Conservation (phyloP, 2,797 vertebrate species). For the Rhabdophis nuchalis region DNA sequence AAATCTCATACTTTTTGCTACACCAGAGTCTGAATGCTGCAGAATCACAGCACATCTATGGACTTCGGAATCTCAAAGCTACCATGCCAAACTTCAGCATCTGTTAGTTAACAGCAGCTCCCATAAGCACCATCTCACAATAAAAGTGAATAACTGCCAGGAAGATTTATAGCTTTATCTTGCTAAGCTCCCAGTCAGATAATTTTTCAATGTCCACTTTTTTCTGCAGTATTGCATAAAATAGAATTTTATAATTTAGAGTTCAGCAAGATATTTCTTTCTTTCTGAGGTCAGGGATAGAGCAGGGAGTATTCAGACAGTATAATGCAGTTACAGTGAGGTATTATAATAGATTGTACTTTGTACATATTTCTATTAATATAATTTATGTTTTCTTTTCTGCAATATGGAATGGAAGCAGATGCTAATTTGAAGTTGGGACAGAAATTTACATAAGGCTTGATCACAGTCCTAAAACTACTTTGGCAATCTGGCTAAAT, state of each 20-base stretch:
- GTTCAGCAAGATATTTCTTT: conserved; percentile 19
- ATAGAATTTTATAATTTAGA: conserved; percentile 52
- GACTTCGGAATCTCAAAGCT: background rate
- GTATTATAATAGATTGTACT: fast-evolving
- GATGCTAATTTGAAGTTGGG: background rate
- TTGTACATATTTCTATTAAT: background rate
- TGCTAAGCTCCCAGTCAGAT: conserved; percentile 55
- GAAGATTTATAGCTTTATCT: conserved; percentile 71
- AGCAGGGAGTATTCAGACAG: background rate
- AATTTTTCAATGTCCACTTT: conserved; percentile 66
- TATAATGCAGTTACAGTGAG: background rate
- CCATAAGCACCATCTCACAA: conserved; percentile 54
- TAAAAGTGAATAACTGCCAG: conserved; percentile 67
- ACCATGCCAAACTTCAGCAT: background rate
- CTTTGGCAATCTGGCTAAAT: background rate
- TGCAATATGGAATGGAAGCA: background rate
- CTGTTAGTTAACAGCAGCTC: conserved; percentile 42
- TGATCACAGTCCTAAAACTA: background rate
- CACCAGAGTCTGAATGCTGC: background rate
- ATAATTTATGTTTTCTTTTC: background rate
- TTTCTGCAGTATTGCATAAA: conserved; percentile 35
- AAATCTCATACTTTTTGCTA: background rate
- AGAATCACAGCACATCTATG: background rate
- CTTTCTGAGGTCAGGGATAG: background rate
- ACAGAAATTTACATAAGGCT: background rate